Conservation (phyloP, 1,140 invertebrate species). For the Tribolium madens region DNA sequence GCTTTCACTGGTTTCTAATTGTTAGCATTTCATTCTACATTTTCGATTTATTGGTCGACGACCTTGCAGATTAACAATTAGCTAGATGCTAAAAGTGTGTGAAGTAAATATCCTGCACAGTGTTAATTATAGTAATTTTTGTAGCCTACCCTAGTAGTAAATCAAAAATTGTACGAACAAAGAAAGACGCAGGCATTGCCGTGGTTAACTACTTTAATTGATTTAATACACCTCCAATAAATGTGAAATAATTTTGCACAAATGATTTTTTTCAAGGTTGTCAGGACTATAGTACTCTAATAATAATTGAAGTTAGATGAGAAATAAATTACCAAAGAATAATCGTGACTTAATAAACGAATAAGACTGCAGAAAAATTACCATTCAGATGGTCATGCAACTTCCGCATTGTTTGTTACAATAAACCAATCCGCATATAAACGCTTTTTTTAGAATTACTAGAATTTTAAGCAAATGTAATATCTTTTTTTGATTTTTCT, state of each 20-base stretch:
- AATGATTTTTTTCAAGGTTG: conserved; percentile 1
- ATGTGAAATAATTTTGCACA: background rate
- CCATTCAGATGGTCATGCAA: conserved; percentile 12
- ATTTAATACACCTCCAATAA: background rate
- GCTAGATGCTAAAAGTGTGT: conserved; percentile 1
- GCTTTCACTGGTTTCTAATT: conserved; percentile 29
- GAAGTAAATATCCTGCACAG: conserved; percentile 14
- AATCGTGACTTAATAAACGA: conserved; percentile 23
- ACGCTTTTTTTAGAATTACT: no score
- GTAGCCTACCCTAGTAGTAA: background rate
- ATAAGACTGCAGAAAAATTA: conserved; percentile 10
- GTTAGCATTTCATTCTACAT: conserved; percentile 4
- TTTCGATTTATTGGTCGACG: conserved; percentile 18
- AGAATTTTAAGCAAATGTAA: no score
- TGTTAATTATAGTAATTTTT: conserved; percentile 32
- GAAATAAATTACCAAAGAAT: conserved; percentile 11
- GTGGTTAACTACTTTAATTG: conserved; percentile 9
- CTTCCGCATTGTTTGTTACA: conserved; percentile 22
- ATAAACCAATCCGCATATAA: background rate
- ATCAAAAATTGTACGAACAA: background rate
- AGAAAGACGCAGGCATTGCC: background rate
- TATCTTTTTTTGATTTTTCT: no score
- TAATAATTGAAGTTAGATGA: background rate
- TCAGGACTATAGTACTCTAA: no score
- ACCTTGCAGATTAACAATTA: conserved; percentile 31